Conservation (phyloP, 1,140 invertebrate genomes). For the Drosophila yakuba region DNA sequence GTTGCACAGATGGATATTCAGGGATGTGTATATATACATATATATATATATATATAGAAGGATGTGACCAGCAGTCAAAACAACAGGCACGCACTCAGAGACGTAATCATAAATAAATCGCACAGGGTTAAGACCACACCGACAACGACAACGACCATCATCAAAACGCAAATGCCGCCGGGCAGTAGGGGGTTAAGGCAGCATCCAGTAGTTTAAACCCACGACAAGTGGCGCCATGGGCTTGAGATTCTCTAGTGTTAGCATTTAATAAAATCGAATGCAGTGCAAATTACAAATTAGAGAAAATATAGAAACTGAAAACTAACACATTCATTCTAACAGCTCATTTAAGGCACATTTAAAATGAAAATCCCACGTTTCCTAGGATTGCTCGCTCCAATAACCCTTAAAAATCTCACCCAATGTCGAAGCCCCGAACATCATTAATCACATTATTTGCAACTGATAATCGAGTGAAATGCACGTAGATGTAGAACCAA, state of each 20-base stretch:
- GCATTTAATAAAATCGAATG: neutral
- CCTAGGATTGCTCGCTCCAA: neutral
- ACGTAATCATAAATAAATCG: slow-evolving; percentile 66
- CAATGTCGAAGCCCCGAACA: neutral
- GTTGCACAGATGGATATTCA: slow-evolving; percentile 1
- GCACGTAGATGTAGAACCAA: neutral
- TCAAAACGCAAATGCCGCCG: slow-evolving; percentile 30
- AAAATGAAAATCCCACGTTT: too few species aligned
- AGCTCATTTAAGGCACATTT: neutral
- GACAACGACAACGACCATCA: slow-evolving; percentile 2
- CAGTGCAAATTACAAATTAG: too few species aligned
- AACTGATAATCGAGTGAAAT: slow-evolving; percentile 34
- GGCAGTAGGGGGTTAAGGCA: neutral
- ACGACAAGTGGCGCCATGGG: slow-evolving; percentile 35
- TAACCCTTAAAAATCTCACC: slow-evolving; percentile 16
- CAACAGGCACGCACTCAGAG: slow-evolving; percentile 22
- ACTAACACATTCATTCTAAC: neutral
- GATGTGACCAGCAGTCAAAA: slow-evolving; percentile 53
- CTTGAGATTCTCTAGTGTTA: neutral
- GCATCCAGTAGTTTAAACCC: neutral
- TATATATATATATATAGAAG: too few species aligned
- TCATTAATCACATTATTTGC: slow-evolving; percentile 66
- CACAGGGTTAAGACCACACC: slow-evolving; percentile 18
- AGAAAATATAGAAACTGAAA: neutral
- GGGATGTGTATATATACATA: too few species aligned